Conservation (phyloP, 2,888 invertebrate species). For the Ecliptopera silaceata region DNA sequence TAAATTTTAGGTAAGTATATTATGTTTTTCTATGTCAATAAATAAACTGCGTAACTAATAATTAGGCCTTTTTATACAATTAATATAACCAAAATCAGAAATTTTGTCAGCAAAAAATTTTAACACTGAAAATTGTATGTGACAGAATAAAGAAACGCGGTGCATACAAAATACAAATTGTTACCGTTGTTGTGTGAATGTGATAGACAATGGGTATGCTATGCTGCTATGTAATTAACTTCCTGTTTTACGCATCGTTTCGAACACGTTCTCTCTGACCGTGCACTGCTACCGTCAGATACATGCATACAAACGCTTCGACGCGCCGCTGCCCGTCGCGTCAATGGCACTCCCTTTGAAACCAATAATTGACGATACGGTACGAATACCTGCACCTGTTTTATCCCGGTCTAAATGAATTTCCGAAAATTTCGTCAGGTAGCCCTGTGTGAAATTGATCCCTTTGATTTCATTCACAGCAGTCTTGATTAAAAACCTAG, state of each 20-base stretch:
- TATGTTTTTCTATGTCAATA: too few relatives aligned
- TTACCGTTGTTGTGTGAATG: slow-evolving; percentile 1
- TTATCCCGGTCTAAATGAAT: neutral
- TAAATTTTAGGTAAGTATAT: too few relatives aligned
- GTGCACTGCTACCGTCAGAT: neutral
- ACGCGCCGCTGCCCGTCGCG: neutral
- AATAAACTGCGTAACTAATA: too few relatives aligned
- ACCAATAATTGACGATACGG: neutral
- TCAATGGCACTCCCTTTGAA: neutral
- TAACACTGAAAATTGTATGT: neutral
- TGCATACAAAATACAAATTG: slow-evolving; percentile 11
- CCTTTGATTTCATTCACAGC: too few relatives aligned
- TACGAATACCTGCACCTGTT: neutral
- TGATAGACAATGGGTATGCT: slow-evolving; percentile 21
- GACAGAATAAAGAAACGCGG: neutral
- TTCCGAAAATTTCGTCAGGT: neutral
- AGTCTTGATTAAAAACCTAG: too few relatives aligned
- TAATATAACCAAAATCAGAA: too few relatives aligned
- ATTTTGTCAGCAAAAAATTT: neutral
- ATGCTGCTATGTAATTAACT: slow-evolving; percentile 41
- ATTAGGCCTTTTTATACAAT: too few relatives aligned
- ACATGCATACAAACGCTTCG: neutral
- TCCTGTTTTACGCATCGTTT: slow-evolving; percentile 43
- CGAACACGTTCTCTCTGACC: slow-evolving; percentile 10
- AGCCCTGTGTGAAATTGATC: too few relatives aligned